Percentiles rank a stretch among this genome's conserved stretches.
Evolutionary conservation across 1,140 invertebrate genomes (phyloP).

Genomic region (Tyrophagus putrescentiae): DNA sequence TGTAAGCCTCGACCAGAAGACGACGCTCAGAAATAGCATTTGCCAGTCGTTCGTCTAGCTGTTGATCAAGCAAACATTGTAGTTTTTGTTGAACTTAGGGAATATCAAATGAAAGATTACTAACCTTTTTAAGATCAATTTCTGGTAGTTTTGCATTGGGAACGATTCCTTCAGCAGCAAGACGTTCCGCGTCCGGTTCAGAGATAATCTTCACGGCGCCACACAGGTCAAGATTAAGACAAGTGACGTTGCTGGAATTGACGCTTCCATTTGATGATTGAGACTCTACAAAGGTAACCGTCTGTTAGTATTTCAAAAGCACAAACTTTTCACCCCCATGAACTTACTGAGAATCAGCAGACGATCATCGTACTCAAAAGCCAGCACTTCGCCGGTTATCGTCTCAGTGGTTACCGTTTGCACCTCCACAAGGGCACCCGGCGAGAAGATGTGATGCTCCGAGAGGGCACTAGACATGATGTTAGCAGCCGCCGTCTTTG

Average conservation of each 20-base stretch:
- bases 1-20: neutral
- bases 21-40: neutral
- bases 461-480: too few relatives aligned
- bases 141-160: neutral
- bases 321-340: neutral
- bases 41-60: neutral
- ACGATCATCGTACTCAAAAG: neutral
- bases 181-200: neutral
- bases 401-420: neutral
- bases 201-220: neutral
- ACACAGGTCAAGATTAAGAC: neutral
- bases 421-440: neutral
- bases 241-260: neutral
- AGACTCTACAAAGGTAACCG: neutral
- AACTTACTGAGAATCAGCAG: conserved; percentile 2
- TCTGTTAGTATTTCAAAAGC: neutral
- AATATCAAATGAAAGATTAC: too few relatives aligned
- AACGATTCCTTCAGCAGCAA: neutral
- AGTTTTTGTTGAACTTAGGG: neutral
- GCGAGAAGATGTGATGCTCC: neutral
- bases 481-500: too few relatives aligned
- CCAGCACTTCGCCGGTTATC: conserved; percentile 1
- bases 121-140: conserved; percentile 10
- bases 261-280: neutral
- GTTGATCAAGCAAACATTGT: neutral